Base-by-base conservation (phyloP, 2,888 invertebrate genomes). In the Caenorhabditis wallacei region DNA sequence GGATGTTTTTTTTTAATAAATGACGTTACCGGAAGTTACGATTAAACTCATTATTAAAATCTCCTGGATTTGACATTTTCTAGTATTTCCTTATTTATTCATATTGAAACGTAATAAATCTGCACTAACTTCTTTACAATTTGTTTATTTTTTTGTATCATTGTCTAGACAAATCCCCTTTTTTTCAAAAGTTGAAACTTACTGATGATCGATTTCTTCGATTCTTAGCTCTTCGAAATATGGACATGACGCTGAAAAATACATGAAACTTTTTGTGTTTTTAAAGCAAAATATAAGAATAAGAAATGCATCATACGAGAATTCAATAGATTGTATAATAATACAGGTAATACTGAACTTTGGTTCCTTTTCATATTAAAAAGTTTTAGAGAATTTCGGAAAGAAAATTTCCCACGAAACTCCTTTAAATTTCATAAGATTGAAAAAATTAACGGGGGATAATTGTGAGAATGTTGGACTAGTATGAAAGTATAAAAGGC, bases 171-270 rank as follows among this genome's bases (percentile, higher is more conserved):
- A n/a, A n/a, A n/a, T n/a, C n/a, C n/a, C n/a, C n/a, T n/a, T n/a
- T 30, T 30, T 40, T 40, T 40, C 10, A 35, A 35, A 40, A 40
- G 2, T 13, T 18, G 1, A 7, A 18, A 76, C 76, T 53, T 7
- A 76, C 76, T 11, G 68, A 68, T 2, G 76, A 76, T 7, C 76
- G 68, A 68, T 76, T 59, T n/a, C 68, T 57, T 1, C 61, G 56
- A 2, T 40, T 26, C 10, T 61, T 76, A 22, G 24, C 22, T 35
- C 37, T 59, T 10, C 76, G 59, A 51, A 76, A 76, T 35, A 76
- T 51, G 3, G 76, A 68, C 76, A 76, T 76, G n/a, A 69, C 8
- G 24, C 69, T 69, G 69, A 10, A 69, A 69, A 56, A 43, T 8
- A 35, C 35, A 51, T 5, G 22, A 20, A 24, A 56, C 26, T 43